phyloP scores from a whole-genome alignment of 2,888 invertebrate genomes.

The Tachina lurida region DNA sequence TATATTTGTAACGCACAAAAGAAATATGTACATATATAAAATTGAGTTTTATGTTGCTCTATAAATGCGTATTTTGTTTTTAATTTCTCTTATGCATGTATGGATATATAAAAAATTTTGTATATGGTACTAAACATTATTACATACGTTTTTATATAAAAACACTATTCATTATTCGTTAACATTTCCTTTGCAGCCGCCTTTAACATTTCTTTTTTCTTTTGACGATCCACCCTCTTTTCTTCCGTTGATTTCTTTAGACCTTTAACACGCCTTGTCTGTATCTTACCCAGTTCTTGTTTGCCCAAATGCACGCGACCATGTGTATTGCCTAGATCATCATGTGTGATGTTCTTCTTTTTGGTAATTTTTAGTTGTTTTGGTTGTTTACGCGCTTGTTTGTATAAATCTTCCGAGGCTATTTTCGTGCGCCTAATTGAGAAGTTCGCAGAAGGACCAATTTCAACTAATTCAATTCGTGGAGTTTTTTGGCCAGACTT shows the following conservation, averaged over 20 bases:
- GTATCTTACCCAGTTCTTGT: slow-evolving; percentile 90
- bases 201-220: slow-evolving; percentile 83
- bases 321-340: slow-evolving; percentile 93
- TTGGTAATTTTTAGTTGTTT: slow-evolving; percentile 90
- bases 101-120: slow-evolving; percentile 41
- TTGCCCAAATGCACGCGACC: slow-evolving; percentile 97
- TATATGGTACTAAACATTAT: slow-evolving; percentile 22
- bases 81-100: not conserved
- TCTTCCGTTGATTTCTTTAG: slow-evolving; percentile 89
- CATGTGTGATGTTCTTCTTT: slow-evolving; percentile 95
- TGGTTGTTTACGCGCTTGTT: slow-evolving; percentile 91
- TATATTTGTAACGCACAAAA: too few relatives aligned
- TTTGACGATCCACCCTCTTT: slow-evolving; percentile 85
- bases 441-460: slow-evolving; percentile 95
- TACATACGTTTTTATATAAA: slow-evolving; percentile 1
- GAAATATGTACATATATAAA: too few relatives aligned
- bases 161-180: slow-evolving; percentile 68
- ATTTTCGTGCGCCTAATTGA: slow-evolving; percentile 92
- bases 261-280: slow-evolving; percentile 96
- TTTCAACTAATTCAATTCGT: slow-evolving; percentile 89
- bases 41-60: not conserved
- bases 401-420: slow-evolving; percentile 94
- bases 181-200: slow-evolving; percentile 76
- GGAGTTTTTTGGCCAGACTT: slow-evolving; percentile 96
- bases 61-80: slow-evolving; percentile 23